Percentiles rank a stretch among this genome's conserved stretches.
Evolutionary conservation across 2,113 vertebrate species (phyloP).

Genomic region (Cranoglanis bouderius): DNA sequence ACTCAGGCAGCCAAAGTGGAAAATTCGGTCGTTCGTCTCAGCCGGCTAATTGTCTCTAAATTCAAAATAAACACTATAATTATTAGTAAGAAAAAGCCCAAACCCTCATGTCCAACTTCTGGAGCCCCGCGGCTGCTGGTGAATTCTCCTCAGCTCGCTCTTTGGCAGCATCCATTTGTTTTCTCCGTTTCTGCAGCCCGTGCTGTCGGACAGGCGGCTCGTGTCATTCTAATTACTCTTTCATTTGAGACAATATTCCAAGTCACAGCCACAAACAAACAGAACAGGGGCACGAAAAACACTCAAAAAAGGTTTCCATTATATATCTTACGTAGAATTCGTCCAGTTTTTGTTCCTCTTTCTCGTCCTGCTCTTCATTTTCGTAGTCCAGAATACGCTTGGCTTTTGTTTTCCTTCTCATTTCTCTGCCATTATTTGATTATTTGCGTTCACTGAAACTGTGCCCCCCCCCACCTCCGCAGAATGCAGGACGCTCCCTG

Average conservation of each 20-base stretch:
- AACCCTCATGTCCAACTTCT: constrained; percentile 63
- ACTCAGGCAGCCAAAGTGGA: too few species aligned
- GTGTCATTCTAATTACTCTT: constrained; percentile 53
- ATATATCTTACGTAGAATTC: constrained; percentile 57
- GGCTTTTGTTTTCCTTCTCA: constrained; percentile 68
- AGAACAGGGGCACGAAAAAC: constrained; percentile 42
- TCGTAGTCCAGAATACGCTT: constrained; percentile 63
- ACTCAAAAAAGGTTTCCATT: constrained; percentile 38
- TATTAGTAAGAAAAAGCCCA: constrained; percentile 45
- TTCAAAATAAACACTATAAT: constrained; percentile 27
- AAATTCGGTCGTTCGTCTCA: neutral
- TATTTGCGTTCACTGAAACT: constrained; percentile 56
- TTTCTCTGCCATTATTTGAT: constrained; percentile 65
- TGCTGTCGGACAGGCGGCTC: constrained; percentile 60
- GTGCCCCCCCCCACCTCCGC: constrained; percentile 49
- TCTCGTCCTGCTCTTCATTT: constrained; percentile 60
- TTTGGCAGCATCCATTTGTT: constrained; percentile 61
- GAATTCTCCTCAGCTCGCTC: constrained; percentile 55
- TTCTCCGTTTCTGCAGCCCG: constrained; percentile 62
- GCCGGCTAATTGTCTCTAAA: neutral
- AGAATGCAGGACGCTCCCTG: constrained; percentile 24
- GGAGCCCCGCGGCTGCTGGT: constrained; percentile 49
- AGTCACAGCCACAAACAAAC: constrained; percentile 53
- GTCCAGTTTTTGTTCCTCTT: constrained; percentile 58
- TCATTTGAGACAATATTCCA: constrained; percentile 43